Conservation (phyloP, 2,113 vertebrate species). For the Microtus oregoni region DNA sequence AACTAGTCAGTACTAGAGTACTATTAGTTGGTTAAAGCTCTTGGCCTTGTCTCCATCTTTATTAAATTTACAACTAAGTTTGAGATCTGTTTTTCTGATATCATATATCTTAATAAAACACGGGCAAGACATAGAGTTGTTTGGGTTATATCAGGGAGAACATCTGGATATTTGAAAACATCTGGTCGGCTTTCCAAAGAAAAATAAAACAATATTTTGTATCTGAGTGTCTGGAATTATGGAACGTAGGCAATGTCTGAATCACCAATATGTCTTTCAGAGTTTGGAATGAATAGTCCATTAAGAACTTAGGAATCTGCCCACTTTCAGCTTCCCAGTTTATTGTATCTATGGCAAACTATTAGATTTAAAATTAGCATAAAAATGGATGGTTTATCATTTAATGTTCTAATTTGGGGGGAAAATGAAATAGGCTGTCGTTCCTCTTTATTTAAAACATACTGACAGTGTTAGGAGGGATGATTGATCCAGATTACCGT, state of each 20-base stretch:
- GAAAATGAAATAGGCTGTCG: background rate
- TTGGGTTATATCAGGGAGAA: constrained; percentile 62
- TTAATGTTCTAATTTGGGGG: background rate
- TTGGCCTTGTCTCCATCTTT: background rate
- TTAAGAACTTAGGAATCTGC: background rate
- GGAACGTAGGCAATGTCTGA: constrained; percentile 53
- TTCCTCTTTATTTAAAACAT: background rate
- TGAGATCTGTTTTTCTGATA: constrained; percentile 36
- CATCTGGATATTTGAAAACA: constrained; percentile 74
- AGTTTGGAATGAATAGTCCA: constrained; percentile 10
- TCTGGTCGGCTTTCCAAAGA: constrained; percentile 55
- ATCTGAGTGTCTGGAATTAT: constrained; percentile 23
- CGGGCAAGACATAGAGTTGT: constrained; percentile 53
- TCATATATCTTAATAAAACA: constrained; percentile 61
- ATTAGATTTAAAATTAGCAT: background rate
- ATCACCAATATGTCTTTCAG: background rate
- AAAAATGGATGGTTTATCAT: background rate
- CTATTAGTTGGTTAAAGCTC: background rate
- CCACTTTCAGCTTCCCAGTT: background rate
- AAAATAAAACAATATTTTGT: constrained; percentile 40
- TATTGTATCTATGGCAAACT: background rate
- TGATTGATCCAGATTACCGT: background rate
- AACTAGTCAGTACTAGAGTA: background rate
- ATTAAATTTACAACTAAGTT: constrained; percentile 40
- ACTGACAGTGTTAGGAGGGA: background rate